Base-by-base conservation (phyloP, 2,797 vertebrate genomes). In the Synanceia verrucosa region DNA sequence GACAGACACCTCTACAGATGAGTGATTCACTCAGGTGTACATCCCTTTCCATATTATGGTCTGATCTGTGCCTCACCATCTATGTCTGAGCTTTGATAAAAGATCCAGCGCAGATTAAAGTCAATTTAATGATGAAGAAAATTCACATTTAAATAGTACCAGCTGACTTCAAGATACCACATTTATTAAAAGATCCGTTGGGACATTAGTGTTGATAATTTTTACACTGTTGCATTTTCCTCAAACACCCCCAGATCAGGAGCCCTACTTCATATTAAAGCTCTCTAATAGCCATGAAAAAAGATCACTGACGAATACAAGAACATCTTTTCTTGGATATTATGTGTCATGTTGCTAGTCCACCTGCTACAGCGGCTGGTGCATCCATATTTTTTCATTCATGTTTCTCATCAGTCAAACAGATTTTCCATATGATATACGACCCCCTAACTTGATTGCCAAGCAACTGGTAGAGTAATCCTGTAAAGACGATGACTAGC, bases 351-450 rank as follows among this genome's bases (percentile, higher is more conserved):
- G 34, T 44, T 73, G 65, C 29, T 51, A 2, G 43, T 81, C 61
- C 78, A 74, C 71, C 73, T 76, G 81, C 66, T 70, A 75, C 39
- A 46, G 53, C 31, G 44, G 53, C 75, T 83, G 72, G 48, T 59
- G 66, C 47, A 46, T 61, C 64, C 60, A 67, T 73, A 71, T 79
- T 72, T 73, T 78, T 70, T 62, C 24, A 69, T 83, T 74, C 31
- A 52, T 52, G 51, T 69, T 73, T 64, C 64, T 79, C 60, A 60
- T 69, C 51, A 61, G 57, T 65, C 29, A 44, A 33, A 58, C 61
- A 72, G 59, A 58, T 67, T 78, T 81, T 65, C 73, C 70, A 73
- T 57, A 65, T 60, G 60, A 81, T 73, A 79, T 43, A 16, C 44
- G 69, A 78, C 55, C 51, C 26, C 39, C 19, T 29, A 31, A 57